Base-by-base conservation (phyloP, 1,140 invertebrate species). In the Heliconius nattereri region DNA sequence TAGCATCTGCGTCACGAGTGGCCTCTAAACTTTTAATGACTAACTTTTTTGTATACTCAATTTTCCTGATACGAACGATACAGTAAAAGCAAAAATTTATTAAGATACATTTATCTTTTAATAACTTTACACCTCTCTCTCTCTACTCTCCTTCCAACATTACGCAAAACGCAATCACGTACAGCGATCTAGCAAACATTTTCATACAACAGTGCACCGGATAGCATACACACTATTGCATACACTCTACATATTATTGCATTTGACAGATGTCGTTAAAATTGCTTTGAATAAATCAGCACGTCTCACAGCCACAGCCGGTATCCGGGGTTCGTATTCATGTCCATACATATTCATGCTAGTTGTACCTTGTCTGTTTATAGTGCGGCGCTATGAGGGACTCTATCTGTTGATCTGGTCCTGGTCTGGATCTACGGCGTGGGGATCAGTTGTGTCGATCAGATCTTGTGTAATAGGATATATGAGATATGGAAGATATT, bases 291-390 rank as follows among this genome's bases (percentile, higher is more conserved):
- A 83, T 83, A 83, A 83, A 83, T 81, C 82, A 83, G 74, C 81
- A 77, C 52, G 75, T 76, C 75, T 81, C 76, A 73, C 76, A 74
- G 79, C 2, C 32, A 35, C 32, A 35, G 7, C 49, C 60, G 78
- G 76, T 54, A 81, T 74, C 60, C 71, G 35, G 76, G 80, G 75
- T 80, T 74, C 60, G 82, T 85, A 83, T 85, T 84, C 84, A 83
- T 86, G 83, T 74, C 81, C 85, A 87, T 89, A 88, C 85, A 89
- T 89, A 88, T 86, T 88, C 87, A 88, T 73, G 76, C 78, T 45
- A 76, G 75, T 76, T 19, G 57, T 72, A 57, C 40, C 11, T 16
- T 45, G 73, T 75, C 66, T 76, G 73, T 79, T 71, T 35, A 75
- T 75, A 72, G 75, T 76, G 19, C 40, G 54, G 70, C 45, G 49